Conservation (phyloP, 2,888 invertebrate genomes). For the Cotesia congregata region DNA sequence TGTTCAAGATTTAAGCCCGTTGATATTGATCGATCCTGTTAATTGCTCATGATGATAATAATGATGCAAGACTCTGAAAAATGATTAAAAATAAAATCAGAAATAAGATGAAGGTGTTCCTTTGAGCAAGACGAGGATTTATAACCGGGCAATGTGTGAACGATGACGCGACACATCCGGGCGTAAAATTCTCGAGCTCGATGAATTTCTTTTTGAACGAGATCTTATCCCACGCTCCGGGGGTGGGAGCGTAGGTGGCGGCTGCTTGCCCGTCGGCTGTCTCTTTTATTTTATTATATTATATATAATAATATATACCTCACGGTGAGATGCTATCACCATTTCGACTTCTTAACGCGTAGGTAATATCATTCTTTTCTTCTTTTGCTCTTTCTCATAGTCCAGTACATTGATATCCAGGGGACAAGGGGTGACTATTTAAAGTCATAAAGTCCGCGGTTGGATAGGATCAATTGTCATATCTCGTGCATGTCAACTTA, state of each 20-base stretch:
- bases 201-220: constrained; percentile 39
- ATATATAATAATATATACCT: constrained; percentile 29
- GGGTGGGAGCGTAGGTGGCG: constrained; percentile 42
- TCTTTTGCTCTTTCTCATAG: too few relatives aligned
- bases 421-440: constrained; percentile 12
- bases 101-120: constrained; percentile 26
- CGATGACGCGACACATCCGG: constrained; percentile 42
- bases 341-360: constrained; percentile 27
- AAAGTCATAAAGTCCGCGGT: background rate
- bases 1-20: too few relatives aligned
- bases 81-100: constrained; percentile 17
- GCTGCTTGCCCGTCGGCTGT: constrained; percentile 34
- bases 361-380: constrained; percentile 28
- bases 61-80: constrained; percentile 15
- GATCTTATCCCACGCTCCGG: constrained; percentile 41
- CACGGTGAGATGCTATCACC: constrained; percentile 30
- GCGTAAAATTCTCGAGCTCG: constrained; percentile 35
- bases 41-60: background rate
- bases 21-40: background rate
- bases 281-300: constrained; percentile 15
- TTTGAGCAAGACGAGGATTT: constrained; percentile 39
- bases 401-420: constrained; percentile 2
- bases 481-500: background rate
- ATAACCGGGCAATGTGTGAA: constrained; percentile 40
- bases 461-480: background rate